These are phyloP conservation scores for Cetonia aurata DNA, from an alignment of 2,888 invertebrate genomes.

Conservation along the genomic window DNA sequence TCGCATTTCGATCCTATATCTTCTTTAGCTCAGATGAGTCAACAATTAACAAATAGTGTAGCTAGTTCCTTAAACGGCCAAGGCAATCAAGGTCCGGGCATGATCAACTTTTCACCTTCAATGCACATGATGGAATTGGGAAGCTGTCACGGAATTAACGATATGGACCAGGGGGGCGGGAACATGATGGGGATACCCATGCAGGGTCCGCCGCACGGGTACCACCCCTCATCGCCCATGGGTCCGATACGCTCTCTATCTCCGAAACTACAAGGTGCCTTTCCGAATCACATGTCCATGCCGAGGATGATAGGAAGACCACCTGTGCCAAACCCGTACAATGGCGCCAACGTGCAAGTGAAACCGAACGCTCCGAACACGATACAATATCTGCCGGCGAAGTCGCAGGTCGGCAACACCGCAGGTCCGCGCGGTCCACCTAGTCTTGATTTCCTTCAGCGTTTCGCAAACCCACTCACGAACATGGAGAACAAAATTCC, in stretches of 20 bases:
- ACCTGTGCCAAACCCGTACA: slow-evolving; percentile 75
- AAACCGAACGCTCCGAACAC: slow-evolving; percentile 98
- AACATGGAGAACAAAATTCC: slow-evolving; percentile 79
- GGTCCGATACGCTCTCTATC: slow-evolving; percentile 70
- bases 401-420: slow-evolving; percentile 85
- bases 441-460: slow-evolving; percentile 89
- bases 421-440: slow-evolving; percentile 84
- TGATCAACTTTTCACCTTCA: slow-evolving; percentile 71
- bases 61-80: slow-evolving; percentile 73
- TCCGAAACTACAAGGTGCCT: slow-evolving; percentile 75
- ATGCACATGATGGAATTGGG: slow-evolving; percentile 67
- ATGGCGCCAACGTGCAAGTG: slow-evolving; percentile 89
- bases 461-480: slow-evolving; percentile 87
- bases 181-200: slow-evolving; percentile 64
- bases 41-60: slow-evolving; percentile 86
- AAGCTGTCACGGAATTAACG: slow-evolving; percentile 63
- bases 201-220: slow-evolving; percentile 65
- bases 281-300: slow-evolving; percentile 68
- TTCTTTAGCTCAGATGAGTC: slow-evolving; percentile 94
- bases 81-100: slow-evolving; percentile 67
- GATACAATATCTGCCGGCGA: slow-evolving; percentile 96
- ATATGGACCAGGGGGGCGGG: slow-evolving; percentile 60
- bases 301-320: slow-evolving; percentile 77
- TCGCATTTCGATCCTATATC: slow-evolving; percentile 93
- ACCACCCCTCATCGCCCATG: slow-evolving; percentile 63